Conservation (phyloP, 2,113 vertebrate genomes). For the Mormoops blainvillei region DNA sequence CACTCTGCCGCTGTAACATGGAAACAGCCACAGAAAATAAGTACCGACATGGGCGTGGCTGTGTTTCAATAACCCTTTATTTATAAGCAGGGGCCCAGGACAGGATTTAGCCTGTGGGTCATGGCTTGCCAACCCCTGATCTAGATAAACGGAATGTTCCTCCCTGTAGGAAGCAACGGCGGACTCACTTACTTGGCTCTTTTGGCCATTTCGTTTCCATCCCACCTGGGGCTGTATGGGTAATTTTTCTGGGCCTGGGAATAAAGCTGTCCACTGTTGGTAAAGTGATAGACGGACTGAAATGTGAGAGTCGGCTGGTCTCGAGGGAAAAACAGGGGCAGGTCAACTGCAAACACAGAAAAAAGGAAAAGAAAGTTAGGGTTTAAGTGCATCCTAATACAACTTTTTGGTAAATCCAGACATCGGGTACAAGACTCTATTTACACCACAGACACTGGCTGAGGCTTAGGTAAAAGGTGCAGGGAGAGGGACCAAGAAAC, state of each 20-base stretch:
- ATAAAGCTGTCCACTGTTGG: slow-evolving; percentile 96
- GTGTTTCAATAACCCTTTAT: slow-evolving; percentile 9
- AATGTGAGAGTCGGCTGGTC: slow-evolving; percentile 98
- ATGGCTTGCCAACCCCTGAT: neutral
- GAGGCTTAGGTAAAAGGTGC: neutral
- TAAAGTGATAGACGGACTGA: slow-evolving; percentile 98
- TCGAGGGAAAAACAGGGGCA: slow-evolving; percentile 96
- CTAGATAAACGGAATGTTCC: neutral
- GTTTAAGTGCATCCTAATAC: neutral
- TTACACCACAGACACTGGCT: neutral
- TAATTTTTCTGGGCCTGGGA: slow-evolving; percentile 98
- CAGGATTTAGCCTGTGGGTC: neutral
- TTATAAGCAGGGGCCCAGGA: neutral
- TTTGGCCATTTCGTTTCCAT: slow-evolving; percentile 99
- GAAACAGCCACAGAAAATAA: neutral
- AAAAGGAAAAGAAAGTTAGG: neutral
- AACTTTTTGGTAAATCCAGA: neutral
- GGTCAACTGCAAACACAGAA: slow-evolving; percentile 87
- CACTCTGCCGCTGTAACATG: neutral
- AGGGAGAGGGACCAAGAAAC: neutral
- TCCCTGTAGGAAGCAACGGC: neutral
- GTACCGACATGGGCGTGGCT: neutral
- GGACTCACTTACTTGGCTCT: slow-evolving; percentile 93
- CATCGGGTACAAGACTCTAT: neutral
- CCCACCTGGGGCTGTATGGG: slow-evolving; percentile 98